A percentile compares a stretch with the other conserved stretches of the same genome.
Evolutionary conservation across 30 jellyfish, hydroid and myxozoan species (phyloP).

Genomic region (Turritopsis rubra): DNA sequence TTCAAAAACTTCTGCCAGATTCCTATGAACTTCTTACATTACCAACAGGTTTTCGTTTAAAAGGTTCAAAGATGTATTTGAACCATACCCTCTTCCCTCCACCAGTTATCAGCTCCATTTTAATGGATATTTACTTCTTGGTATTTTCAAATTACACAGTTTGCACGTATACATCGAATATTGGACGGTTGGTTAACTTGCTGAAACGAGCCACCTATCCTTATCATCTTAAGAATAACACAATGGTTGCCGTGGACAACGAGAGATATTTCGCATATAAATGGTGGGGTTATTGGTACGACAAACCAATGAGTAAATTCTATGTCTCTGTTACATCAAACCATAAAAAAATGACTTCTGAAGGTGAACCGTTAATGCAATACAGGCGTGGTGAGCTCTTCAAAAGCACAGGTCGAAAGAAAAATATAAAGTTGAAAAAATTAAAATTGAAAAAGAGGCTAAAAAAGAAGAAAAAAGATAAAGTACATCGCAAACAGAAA

Average conservation of each 20-base stretch:
- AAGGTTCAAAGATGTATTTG: neutral
- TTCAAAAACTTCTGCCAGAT: neutral
- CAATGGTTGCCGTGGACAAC: neutral
- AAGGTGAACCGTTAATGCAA: neutral
- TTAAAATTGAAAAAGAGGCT: neutral
- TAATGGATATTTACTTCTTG: neutral
- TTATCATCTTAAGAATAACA: neutral
- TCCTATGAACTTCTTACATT: neutral
- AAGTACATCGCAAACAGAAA: neutral
- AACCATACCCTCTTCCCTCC: neutral
- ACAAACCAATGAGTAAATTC: neutral
- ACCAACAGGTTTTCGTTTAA: neutral
- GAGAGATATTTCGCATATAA: neutral
- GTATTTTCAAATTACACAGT: neutral
- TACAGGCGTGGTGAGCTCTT: neutral
- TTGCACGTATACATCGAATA: constrained; percentile 1
- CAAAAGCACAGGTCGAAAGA: neutral
- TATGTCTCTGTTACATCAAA: neutral
- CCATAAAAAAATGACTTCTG: neutral
- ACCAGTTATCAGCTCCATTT: neutral
- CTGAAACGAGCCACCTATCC: neutral
- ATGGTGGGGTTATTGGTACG: neutral
- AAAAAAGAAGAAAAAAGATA: neutral
- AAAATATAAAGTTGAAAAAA: neutral
- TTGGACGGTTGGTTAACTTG: neutral